Evolutionary conservation across 2,888 invertebrate genomes (phyloP).

Genomic region (Torymus aiolomorphi): DNA sequence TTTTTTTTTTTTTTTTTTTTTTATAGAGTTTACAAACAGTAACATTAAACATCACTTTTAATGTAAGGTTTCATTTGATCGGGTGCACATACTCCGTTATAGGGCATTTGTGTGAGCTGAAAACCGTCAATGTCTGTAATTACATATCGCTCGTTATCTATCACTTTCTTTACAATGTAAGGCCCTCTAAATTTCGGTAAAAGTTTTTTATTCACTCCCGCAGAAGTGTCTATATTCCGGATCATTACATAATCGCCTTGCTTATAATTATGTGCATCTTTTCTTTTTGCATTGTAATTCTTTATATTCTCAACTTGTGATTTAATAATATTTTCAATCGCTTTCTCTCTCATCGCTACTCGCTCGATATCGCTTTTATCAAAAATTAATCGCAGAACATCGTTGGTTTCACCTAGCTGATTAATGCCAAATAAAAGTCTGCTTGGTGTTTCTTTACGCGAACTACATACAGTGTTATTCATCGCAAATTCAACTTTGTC

Average conservation of each 20-base stretch:
- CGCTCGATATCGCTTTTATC: not conserved
- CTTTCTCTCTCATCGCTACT: slow-evolving; percentile 52
- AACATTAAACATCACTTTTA: no score
- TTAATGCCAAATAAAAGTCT: slow-evolving; percentile 64
- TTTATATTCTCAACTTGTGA: slow-evolving; percentile 60
- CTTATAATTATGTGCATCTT: slow-evolving; percentile 47
- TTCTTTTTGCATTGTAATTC: slow-evolving; percentile 61
- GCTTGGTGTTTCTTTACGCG: slow-evolving; percentile 63
- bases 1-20: no score
- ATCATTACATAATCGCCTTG: slow-evolving; percentile 57
- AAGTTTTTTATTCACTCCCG: slow-evolving; percentile 54
- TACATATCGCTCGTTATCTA: slow-evolving; percentile 54
- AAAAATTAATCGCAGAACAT: slow-evolving; percentile 45
- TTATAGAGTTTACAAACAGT: no score
- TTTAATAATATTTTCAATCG: slow-evolving; percentile 55
- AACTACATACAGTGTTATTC: slow-evolving; percentile 61
- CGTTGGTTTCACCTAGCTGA: slow-evolving; percentile 60
- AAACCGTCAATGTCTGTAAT: no score
- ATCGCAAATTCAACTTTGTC: slow-evolving; percentile 61
- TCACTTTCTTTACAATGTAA: slow-evolving; percentile 51
- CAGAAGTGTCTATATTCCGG: slow-evolving; percentile 51
- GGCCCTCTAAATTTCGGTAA: slow-evolving; percentile 56
- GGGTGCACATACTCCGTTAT: slow-evolving; percentile 18
- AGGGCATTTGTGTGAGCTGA: no score
- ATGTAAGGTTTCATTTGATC: no score